phyloP scores from a whole-genome alignment of 2,888 invertebrate species.

The Rhynchonema sp. region DNA sequence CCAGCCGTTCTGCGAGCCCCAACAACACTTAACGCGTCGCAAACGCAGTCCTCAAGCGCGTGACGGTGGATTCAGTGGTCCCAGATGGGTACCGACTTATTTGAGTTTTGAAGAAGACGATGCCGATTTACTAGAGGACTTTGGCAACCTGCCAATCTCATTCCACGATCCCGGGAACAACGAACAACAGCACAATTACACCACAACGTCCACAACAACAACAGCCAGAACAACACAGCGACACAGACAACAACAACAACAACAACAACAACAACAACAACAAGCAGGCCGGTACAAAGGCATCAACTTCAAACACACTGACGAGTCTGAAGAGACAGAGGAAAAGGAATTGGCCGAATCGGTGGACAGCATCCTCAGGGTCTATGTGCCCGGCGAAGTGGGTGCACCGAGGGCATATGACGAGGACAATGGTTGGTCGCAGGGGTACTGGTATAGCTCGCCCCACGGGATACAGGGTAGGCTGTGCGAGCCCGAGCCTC shows the following conservation, averaged over 20 bases:
- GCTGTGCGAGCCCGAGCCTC: too few species aligned
- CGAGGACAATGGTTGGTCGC: neutral
- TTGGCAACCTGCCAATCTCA: too few species aligned
- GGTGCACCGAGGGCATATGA: conserved; percentile 3
- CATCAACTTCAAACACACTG: too few species aligned
- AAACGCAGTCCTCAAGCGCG: too few species aligned
- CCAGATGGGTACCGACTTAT: too few species aligned
- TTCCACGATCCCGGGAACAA: neutral
- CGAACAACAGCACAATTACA: neutral
- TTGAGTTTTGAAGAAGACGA: neutral
- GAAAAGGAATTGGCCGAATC: neutral
- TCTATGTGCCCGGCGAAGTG: conserved; percentile 3
- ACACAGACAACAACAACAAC: too few species aligned
- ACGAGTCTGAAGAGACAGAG: neutral
- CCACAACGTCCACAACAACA: too few species aligned
- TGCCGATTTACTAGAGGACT: too few species aligned
- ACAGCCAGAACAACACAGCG: too few species aligned
- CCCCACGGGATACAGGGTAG: too few species aligned
- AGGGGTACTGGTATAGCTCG: neutral
- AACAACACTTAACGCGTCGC: neutral
- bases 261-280: too few species aligned
- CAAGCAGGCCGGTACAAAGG: too few species aligned
- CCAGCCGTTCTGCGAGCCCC: neutral
- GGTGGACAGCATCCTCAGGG: conserved; percentile 4
- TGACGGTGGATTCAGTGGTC: neutral